Conservation (phyloP, 2,113 vertebrate genomes). For the Talpa occidentalis region DNA sequence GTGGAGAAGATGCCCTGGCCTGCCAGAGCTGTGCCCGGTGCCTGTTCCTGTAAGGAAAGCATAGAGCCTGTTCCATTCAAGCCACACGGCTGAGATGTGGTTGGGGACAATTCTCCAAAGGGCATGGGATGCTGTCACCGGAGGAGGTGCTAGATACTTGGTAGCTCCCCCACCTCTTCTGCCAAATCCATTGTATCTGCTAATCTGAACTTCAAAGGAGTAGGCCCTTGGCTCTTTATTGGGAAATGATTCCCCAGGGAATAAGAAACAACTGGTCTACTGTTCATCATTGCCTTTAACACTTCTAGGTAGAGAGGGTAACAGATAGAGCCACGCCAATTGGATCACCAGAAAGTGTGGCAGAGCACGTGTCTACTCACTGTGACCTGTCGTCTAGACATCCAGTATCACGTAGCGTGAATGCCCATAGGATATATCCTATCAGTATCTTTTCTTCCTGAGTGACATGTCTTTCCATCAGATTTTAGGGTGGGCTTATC, state of each 20-base stretch:
- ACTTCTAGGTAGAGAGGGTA: neutral
- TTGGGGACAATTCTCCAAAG: neutral
- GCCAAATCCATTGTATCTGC: neutral
- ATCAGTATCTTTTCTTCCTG: neutral
- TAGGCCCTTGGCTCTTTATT: neutral
- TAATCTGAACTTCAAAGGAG: neutral
- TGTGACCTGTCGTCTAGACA: neutral
- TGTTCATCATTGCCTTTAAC: neutral
- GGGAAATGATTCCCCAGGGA: neutral
- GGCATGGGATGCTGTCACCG: neutral
- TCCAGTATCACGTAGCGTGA: neutral
- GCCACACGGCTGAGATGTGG: neutral
- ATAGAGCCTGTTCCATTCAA: neutral
- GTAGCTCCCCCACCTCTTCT: rapidly evolving
- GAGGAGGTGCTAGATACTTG: neutral
- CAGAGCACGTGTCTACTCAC: neutral
- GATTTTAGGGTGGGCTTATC: neutral
- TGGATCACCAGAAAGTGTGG: neutral
- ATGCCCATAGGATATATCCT: neutral
- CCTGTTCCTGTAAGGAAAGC: neutral
- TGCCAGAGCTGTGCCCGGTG: neutral
- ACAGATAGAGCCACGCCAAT: neutral
- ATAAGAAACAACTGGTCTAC: neutral
- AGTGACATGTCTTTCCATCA: neutral
- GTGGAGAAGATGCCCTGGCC: neutral